phyloP scores from a whole-genome alignment of 2,797 vertebrate genomes.

The Urophycis tenuis region DNA sequence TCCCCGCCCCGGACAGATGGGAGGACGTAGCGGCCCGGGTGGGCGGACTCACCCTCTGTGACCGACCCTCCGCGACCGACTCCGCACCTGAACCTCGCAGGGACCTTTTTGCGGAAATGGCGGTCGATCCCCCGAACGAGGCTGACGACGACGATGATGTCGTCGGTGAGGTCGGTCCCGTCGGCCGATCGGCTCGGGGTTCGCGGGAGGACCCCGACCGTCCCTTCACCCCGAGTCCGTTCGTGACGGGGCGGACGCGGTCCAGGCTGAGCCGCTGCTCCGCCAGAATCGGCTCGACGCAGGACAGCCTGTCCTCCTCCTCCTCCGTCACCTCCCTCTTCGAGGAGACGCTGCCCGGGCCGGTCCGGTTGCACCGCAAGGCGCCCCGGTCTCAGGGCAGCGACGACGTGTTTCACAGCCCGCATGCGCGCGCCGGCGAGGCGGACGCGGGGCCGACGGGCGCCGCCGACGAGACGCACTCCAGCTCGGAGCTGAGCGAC shows the following conservation, averaged over 20 bases:
- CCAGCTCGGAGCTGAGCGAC: conserved; percentile 32
- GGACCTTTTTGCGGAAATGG: conserved; percentile 5
- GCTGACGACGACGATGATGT: neutral
- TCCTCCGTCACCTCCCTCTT: conserved; percentile 65
- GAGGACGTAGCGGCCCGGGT: conserved; percentile 19
- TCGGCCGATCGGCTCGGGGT: neutral
- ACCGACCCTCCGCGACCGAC: neutral
- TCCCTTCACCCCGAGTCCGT: conserved; percentile 61
- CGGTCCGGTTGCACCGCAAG: conserved; percentile 56
- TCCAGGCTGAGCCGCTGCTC: conserved; percentile 66
- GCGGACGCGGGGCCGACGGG: neutral
- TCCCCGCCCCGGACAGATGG: neutral
- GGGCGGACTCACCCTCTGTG: conserved; percentile 11
- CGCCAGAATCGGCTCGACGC: conserved; percentile 43
- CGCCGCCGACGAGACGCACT: conserved; percentile 39
- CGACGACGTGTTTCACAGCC: conserved; percentile 14
- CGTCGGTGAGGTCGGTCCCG: neutral
- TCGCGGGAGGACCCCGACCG: conserved; percentile 18
- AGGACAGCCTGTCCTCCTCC: conserved; percentile 13
- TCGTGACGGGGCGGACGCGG: conserved; percentile 72
- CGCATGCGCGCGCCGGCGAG: neutral
- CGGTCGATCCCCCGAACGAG: neutral
- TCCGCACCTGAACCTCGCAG: neutral
- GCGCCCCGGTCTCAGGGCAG: conserved; percentile 32
- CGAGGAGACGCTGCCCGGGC: conserved; percentile 62